A percentile compares a stretch with the other conserved stretches of the same genome.
phyloP scores from a whole-genome alignment of 1,140 invertebrate species.

The Lepeophtheirus salmonis region DNA sequence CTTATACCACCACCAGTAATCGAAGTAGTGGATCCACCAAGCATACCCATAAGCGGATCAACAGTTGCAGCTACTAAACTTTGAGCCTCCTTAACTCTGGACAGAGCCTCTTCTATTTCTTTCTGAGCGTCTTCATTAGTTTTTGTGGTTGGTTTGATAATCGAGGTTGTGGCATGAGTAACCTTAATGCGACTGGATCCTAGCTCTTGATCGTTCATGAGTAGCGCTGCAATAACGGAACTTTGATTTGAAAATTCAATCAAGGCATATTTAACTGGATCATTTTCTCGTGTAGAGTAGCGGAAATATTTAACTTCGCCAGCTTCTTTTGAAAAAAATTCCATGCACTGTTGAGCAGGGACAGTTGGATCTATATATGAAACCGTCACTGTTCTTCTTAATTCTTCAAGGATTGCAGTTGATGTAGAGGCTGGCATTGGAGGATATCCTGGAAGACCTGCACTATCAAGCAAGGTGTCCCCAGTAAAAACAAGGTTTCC shows the following conservation, averaged over 20 bases:
- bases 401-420: slow-evolving; percentile 81
- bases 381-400: slow-evolving; percentile 65
- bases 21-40: slow-evolving; percentile 2
- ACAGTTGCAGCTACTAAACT: slow-evolving; percentile 73
- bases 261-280: slow-evolving; percentile 54
- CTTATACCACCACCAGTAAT: neutral
- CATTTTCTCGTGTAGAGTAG: slow-evolving; percentile 62
- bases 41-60: slow-evolving; percentile 37
- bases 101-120: slow-evolving; percentile 93
- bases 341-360: slow-evolving; percentile 51
- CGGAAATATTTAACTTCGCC: slow-evolving; percentile 91
- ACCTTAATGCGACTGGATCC: slow-evolving; percentile 37
- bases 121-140: slow-evolving; percentile 80
- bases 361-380: slow-evolving; percentile 49
- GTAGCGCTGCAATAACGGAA: slow-evolving; percentile 61
- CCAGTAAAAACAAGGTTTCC: slow-evolving; percentile 39
- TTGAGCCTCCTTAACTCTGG: slow-evolving; percentile 81
- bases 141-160: slow-evolving; percentile 78
- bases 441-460: slow-evolving; percentile 75
- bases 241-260: slow-evolving; percentile 85
- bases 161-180: slow-evolving; percentile 70
- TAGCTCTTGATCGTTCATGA: slow-evolving; percentile 48
- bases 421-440: slow-evolving; percentile 66
- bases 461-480: slow-evolving; percentile 65
- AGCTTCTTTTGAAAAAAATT: slow-evolving; percentile 53